phyloP scores from a whole-genome alignment of 2,113 vertebrate genomes.

The Gobius niger region DNA sequence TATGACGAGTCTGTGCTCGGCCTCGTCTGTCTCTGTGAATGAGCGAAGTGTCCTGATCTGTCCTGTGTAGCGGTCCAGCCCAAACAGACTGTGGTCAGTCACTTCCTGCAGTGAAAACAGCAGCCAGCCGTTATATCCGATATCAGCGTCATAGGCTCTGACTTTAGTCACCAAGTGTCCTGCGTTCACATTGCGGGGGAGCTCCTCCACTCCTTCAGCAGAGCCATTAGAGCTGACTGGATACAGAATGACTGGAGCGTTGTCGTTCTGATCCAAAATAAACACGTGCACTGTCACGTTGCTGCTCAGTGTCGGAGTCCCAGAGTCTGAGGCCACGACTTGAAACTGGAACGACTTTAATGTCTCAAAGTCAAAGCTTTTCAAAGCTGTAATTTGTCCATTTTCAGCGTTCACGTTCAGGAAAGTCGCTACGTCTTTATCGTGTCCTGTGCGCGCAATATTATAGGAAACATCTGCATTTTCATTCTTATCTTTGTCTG shows the following conservation, averaged over 20 bases:
- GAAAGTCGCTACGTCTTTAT: conserved; percentile 4
- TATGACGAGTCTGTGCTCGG: conserved; percentile 51
- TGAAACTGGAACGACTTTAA: conserved; percentile 59
- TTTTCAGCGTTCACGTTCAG: conserved; percentile 63
- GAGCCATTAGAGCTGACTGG: too few species aligned
- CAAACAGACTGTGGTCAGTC: conserved; percentile 62
- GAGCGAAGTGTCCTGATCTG: conserved; percentile 66
- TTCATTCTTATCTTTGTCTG: conserved; percentile 56
- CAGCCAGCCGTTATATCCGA: conserved; percentile 73
- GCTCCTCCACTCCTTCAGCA: too few species aligned
- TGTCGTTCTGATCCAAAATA: too few species aligned
- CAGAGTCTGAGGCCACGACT: conserved; percentile 56
- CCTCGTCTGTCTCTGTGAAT: conserved; percentile 65
- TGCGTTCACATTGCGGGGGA: too few species aligned
- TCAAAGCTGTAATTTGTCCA: conserved; percentile 56
- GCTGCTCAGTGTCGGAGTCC: conserved; percentile 5
- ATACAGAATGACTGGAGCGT: too few species aligned
- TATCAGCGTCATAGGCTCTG: conserved; percentile 56
- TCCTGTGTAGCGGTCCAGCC: conserved; percentile 65
- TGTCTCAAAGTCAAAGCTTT: conserved; percentile 64
- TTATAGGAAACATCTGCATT: conserved; percentile 58
- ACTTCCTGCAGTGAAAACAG: conserved; percentile 67
- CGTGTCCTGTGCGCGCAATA: conserved; percentile 15
- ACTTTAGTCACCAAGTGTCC: conserved; percentile 47
- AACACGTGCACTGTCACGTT: too few species aligned